Conservation (phyloP, 2,888 invertebrate species). For the Stegana nigrithorax region DNA sequence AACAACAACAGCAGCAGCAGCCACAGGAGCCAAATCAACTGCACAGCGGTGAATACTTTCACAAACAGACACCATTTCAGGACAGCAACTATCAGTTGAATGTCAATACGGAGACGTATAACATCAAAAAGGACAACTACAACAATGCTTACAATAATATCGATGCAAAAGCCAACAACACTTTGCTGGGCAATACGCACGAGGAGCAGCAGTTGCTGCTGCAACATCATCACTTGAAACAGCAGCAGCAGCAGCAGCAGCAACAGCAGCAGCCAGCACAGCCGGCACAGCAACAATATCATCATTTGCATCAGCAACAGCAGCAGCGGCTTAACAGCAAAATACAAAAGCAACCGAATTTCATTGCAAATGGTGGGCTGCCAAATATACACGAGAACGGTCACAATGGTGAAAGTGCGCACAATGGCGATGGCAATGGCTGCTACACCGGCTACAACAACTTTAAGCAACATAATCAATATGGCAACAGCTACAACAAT, state of each 20-base stretch:
- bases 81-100: slow-evolving; percentile 62
- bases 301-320: slow-evolving; percentile 65
- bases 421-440: slow-evolving; percentile 24
- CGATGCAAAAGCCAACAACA: slow-evolving; percentile 40
- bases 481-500: slow-evolving; percentile 20
- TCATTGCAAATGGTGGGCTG: slow-evolving; percentile 64
- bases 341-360: slow-evolving; percentile 62
- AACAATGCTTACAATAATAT: slow-evolving; percentile 52
- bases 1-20: slow-evolving; percentile 35
- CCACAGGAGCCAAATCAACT: slow-evolving; percentile 23
- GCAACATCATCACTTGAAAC: slow-evolving; percentile 54
- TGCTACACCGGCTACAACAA: slow-evolving; percentile 40
- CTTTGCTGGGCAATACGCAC: slow-evolving; percentile 46
- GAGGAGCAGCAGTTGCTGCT: slow-evolving; percentile 59
- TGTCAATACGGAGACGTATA: slow-evolving; percentile 65
- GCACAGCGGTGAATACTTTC: slow-evolving; percentile 53
- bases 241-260: slow-evolving; percentile 38
- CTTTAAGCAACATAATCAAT: slow-evolving; percentile 35
- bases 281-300: slow-evolving; percentile 43
- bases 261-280: slow-evolving; percentile 38
- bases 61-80: slow-evolving; percentile 65
- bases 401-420: slow-evolving; percentile 42
- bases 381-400: slow-evolving; percentile 66
- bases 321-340: slow-evolving; percentile 64
- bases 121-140: slow-evolving; percentile 64